Base-by-base conservation (phyloP, 1,140 invertebrate genomes). In the Ooceraea biroi region DNA sequence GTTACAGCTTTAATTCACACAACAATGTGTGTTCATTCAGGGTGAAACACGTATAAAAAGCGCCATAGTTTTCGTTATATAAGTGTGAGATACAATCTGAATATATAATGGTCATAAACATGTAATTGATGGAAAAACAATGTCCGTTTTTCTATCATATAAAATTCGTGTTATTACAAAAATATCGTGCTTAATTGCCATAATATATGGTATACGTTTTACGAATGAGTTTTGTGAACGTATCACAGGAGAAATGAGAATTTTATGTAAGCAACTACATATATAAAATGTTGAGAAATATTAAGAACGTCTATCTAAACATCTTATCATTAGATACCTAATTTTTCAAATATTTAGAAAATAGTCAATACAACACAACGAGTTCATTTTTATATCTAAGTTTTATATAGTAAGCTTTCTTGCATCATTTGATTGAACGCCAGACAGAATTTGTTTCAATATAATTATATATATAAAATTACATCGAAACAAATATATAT, bases 21-120 rank as follows among this genome's bases (percentile, higher is more conserved):
- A 69, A 58, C 22, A 46, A 44, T 80, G 36, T 80, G 36, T 36
- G 27, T 71, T 80, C 52, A 71, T 30, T 30, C 50, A 19, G 11
- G 22, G 55, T 78, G 44, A 78, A 69, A 69, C 17, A 57, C 41
- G n/a, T 44, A 71, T 80, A 69, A 80, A 80, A 78, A 77, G 36
- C 25, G 48, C 50, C 65, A 69, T 80, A 57, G 10, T 80, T 8
- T 80, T 3, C 3, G n/a, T 17, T 19, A 57, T 69, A 7, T 78
- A 78, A 78, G 17, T 57, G 14, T 36, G 50, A 76, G 8, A 0
- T 50, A 44, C 69, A 78, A 78, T 30, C 4, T 10, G 48, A 50
- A 55, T 19, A 55, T 19, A 27, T 19, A 80, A 80, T 57, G 12
- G 30, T 19, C 12, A 19, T 78, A 25, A 36, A 74, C 48, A 63